phyloP scores from a whole-genome alignment of 2,113 vertebrate species.

The Platysternon megacephalum region DNA sequence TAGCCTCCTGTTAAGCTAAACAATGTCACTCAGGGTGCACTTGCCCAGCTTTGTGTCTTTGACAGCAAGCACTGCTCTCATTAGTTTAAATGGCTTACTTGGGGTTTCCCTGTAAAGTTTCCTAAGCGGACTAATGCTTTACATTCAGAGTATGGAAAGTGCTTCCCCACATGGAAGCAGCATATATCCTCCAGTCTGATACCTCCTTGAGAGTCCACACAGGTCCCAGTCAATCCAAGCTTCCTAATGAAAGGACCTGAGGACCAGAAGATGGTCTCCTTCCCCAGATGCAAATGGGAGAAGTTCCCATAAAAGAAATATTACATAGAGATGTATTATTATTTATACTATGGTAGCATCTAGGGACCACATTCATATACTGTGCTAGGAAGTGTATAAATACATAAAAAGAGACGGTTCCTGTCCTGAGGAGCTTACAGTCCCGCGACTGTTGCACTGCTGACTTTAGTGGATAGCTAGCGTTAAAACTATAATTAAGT shows the following conservation, averaged over 20 bases:
- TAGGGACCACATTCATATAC: neutral
- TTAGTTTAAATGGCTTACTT: accelerated
- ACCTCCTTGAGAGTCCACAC: neutral
- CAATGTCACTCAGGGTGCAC: neutral
- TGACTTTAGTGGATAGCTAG: neutral
- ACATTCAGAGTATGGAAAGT: accelerated
- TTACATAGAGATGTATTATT: neutral
- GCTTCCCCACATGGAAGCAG: neutral
- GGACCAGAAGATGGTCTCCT: neutral
- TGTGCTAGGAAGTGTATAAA: neutral
- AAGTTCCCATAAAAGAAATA: neutral
- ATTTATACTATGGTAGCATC: neutral
- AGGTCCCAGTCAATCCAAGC: neutral
- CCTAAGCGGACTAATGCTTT: neutral
- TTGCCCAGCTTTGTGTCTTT: neutral
- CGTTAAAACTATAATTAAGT: neutral
- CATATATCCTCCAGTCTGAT: neutral
- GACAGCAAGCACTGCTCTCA: neutral
- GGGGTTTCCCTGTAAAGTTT: neutral
- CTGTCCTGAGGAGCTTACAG: neutral
- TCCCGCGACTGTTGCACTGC: neutral
- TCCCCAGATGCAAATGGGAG: neutral
- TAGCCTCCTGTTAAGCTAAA: neutral
- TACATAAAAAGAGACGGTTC: neutral
- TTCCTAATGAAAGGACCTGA: neutral